Base-by-base conservation (phyloP, 2,797 vertebrate genomes). In the Pachyuromys duprasi region DNA sequence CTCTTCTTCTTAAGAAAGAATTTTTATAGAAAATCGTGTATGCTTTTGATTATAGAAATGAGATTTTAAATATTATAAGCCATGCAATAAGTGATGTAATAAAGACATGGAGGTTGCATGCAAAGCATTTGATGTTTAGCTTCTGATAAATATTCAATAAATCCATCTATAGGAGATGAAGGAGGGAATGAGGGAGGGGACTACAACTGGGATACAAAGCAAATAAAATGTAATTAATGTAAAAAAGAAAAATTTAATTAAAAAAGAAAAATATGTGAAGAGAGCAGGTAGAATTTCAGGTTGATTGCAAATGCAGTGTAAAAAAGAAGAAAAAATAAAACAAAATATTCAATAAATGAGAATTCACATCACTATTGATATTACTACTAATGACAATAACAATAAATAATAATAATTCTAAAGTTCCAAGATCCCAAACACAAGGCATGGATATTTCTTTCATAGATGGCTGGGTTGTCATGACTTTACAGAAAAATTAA, bases 1-100 rank as follows among this genome's bases (percentile, higher is more conserved):
- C 20, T 91, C 80, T 17, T 5, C 20, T 86, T 45, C n/a, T 87
- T 69, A 93, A 67, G 86, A 63, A 86, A 92, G 86, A 67, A 17
- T 31, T 17, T 53, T 5, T 15, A 60, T 7, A 65, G 49, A 75
- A 95, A 94, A 49, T 3, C 17, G 39, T 3, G 5, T 65, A 20
- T 95, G 24, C 17, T 74, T 78, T 83, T 63, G 1, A 78, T 55
- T 72, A 63, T 22, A 70, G 62, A 42, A 75, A 62, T 88, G 53
- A 55, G 4, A n/a, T 31, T 94, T 26, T 33, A 33, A 65, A 74
- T 53, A 72, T 57, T 67, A 31, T 93, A 95, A 90, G 18, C 20
- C 82, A 39, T 76, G 33, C 8, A 89, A 86, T 78, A 45, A 65
- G 60, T 36, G 4, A 82, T 8, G 83, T 42, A 93, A 67, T 60